Percentiles rank a stretch among this genome's conserved stretches.
These are phyloP conservation scores for Atherix ibis DNA, from an alignment of 2,888 invertebrate species.

Conservation along the genomic window DNA sequence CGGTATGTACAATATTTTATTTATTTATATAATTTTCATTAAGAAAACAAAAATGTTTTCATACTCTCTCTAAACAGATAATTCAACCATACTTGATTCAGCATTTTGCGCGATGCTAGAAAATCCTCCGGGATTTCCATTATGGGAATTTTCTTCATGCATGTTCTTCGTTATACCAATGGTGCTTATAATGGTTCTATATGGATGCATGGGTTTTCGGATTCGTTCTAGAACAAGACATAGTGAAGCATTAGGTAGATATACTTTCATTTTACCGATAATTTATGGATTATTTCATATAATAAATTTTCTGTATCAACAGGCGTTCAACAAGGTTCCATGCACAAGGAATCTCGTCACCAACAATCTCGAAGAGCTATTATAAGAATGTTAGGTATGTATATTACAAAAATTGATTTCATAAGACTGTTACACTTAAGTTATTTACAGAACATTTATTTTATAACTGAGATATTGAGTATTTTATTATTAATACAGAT, in stretches of 20 bases:
- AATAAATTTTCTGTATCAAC: too few species aligned
- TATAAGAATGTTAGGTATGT: slow-evolving; percentile 63
- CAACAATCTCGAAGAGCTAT: slow-evolving; percentile 57
- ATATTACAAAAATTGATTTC: too few species aligned
- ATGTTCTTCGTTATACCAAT: slow-evolving; percentile 66
- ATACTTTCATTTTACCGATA: too few species aligned
- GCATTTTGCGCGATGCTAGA: slow-evolving; percentile 64
- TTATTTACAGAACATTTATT: too few species aligned
- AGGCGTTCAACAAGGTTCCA: slow-evolving; percentile 41
- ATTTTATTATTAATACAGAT: too few species aligned
- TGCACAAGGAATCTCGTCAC: slow-evolving; percentile 51
- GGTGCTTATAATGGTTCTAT: slow-evolving; percentile 60
- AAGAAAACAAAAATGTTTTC: not conserved
- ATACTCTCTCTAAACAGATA: slow-evolving; percentile 29
- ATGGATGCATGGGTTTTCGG: slow-evolving; percentile 59
- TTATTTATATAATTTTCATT: not conserved
- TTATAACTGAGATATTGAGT: too few species aligned
- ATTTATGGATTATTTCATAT: too few species aligned
- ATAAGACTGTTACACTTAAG: too few species aligned
- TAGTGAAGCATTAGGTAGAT: slow-evolving; percentile 32
- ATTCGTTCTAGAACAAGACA: slow-evolving; percentile 40
- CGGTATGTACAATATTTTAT: slow-evolving; percentile 32
- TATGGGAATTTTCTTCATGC: slow-evolving; percentile 66
- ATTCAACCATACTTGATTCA: slow-evolving; percentile 45
- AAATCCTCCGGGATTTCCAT: slow-evolving; percentile 43